phyloP scores from a whole-genome alignment of 2,797 vertebrate genomes.

The Scarus forsteni region DNA sequence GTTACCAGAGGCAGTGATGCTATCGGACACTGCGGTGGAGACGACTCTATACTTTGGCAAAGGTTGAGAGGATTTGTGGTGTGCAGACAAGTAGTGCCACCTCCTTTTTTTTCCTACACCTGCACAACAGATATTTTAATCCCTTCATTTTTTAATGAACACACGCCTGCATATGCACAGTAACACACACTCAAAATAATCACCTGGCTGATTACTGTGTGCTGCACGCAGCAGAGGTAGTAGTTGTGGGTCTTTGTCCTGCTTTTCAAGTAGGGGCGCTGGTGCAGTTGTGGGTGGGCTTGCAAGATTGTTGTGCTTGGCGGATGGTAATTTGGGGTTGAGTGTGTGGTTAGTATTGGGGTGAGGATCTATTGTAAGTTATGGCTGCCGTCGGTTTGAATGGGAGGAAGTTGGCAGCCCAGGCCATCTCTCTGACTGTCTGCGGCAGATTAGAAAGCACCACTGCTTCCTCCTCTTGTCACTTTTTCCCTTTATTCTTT shows the following conservation, averaged over 20 bases:
- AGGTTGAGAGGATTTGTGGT: conserved; percentile 42
- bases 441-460: conserved; percentile 47
- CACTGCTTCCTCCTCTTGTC: conserved; percentile 51
- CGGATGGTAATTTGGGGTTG: conserved; percentile 82
- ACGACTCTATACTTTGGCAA: conserved; percentile 55
- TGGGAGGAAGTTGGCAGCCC: conserved; percentile 56
- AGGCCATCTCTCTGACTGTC: conserved; percentile 37
- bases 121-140: conserved; percentile 60
- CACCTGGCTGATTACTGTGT: conserved; percentile 77
- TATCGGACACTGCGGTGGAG: conserved; percentile 44
- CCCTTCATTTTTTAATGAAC: conserved; percentile 44
- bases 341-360: conserved; percentile 79
- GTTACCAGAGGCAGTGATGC: conserved; percentile 56
- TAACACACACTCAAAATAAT: conserved; percentile 52
- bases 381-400: conserved; percentile 69
- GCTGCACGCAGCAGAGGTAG: conserved; percentile 66
- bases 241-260: conserved; percentile 73
- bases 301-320: conserved; percentile 71
- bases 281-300: conserved; percentile 80
- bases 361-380: conserved; percentile 70
- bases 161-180: conserved; percentile 5
- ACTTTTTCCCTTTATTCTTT: conserved; percentile 33
- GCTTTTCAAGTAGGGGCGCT: conserved; percentile 68
- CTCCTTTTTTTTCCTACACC: conserved; percentile 39
- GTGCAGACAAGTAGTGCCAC: conserved; percentile 32